Base-by-base conservation (phyloP, 1,140 invertebrate species). In the Drosophila mauritiana region DNA sequence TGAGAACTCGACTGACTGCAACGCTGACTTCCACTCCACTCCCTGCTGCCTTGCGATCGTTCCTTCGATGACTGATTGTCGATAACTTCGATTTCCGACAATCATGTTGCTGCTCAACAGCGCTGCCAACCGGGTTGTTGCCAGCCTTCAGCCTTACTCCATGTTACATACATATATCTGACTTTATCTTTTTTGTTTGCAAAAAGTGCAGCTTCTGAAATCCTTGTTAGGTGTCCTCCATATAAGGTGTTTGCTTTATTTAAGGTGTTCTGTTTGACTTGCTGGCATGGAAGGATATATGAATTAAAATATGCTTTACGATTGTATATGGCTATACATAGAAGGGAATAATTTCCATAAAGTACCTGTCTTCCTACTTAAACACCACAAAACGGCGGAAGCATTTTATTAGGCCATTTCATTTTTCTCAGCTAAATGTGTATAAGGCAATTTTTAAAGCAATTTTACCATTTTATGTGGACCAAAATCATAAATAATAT, bases 381-480 rank as follows among this genome's bases (percentile, higher is more conserved):
- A 52, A 46, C 17, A 20, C 13, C 55, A 15, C 39, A 42, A 36
- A 58, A 46, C 22, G 45, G 42, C 42, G 55, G 31, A 68, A 68
- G 45, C 59, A 67, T 67, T 68, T 64, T 15, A 68, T 65, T 52
- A 51, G 7, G 36, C 31, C 31, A 31, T 31, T 68, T 64, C 22
- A 68, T 65, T 65, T 51, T 11, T 27, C 13, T n/a, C 34, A 49
- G 27, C n/a, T 15, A 15, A 27, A 49, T 49, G 36, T 45, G 45
- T 53, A 36, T 45, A 42, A 12, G 5, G 15, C 37, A 45, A 31
- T 72, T 76, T 78, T 79, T 62, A 43, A 88, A 62, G 76, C 79
- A 83, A 88, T 88, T 83, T 88, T 83, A 83, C 67, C 88, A 80
- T 89, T 88, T 88, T 86, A 89, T 88, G 79, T 56, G 62, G 51